phyloP scores from a whole-genome alignment of 2,888 invertebrate species.

The Blastobasis adustella region DNA sequence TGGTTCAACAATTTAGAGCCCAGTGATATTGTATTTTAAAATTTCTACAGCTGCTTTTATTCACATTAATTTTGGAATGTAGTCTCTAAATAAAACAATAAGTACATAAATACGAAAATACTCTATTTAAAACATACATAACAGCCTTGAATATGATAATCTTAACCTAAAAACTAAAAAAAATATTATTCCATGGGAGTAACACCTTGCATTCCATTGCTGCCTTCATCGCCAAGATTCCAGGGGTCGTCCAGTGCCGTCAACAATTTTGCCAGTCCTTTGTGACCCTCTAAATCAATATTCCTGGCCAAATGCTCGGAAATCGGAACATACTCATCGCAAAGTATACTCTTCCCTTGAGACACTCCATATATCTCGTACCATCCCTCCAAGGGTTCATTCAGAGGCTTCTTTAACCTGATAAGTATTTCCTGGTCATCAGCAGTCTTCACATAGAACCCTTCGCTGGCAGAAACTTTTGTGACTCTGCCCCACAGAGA shows the following conservation, averaged over 20 bases:
- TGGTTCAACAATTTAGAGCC: no score
- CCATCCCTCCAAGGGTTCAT: slow-evolving; percentile 64
- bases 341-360: slow-evolving; percentile 59
- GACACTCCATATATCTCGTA: slow-evolving; percentile 63
- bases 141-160: not conserved
- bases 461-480: slow-evolving; percentile 58
- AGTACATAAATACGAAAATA: not conserved
- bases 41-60: no score
- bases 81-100: not conserved
- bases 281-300: slow-evolving; percentile 61
- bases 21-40: no score
- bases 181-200: slow-evolving; percentile 43
- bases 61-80: no score
- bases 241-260: slow-evolving; percentile 64
- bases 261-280: slow-evolving; percentile 51
- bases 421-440: slow-evolving; percentile 65
- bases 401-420: slow-evolving; percentile 47
- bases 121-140: not conserved
- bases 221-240: slow-evolving; percentile 55
- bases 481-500: slow-evolving; percentile 65
- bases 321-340: slow-evolving; percentile 61
- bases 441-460: slow-evolving; percentile 60
- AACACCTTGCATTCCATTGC: slow-evolving; percentile 36
- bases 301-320: slow-evolving; percentile 51
- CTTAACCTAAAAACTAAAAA: slow-evolving; percentile 1